Conservation (phyloP, 2,888 invertebrate species). For the Drosophila tanythrix region DNA sequence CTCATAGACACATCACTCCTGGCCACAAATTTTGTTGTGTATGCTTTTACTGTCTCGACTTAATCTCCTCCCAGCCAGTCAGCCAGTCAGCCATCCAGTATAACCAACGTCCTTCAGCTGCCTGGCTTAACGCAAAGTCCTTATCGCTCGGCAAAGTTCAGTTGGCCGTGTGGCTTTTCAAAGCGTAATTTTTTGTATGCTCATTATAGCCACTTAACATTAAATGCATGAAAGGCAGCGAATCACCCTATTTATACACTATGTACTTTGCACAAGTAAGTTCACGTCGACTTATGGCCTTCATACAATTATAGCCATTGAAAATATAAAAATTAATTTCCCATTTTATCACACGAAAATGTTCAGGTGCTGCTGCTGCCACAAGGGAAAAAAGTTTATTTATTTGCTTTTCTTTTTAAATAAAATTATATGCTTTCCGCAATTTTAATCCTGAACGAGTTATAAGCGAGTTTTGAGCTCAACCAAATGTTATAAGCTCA, state of each 20-base stretch:
- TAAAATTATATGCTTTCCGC: not conserved
- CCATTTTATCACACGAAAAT: constrained; percentile 61
- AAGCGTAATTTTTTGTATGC: constrained; percentile 73
- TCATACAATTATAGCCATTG: constrained; percentile 29
- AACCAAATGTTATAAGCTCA: not conserved
- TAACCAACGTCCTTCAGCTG: not conserved
- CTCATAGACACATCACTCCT: constrained; percentile 5
- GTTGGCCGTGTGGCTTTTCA: constrained; percentile 39
- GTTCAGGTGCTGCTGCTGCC: constrained; percentile 29
- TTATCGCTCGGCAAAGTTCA: constrained; percentile 38
- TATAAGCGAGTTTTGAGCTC: not conserved
- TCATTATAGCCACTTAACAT: constrained; percentile 74
- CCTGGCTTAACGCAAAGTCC: constrained; percentile 14
- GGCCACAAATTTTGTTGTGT: constrained; percentile 13
- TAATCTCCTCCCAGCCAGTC: constrained; percentile 1
- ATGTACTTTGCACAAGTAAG: constrained; percentile 3
- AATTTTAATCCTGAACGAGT: not conserved
- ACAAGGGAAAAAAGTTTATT: not conserved
- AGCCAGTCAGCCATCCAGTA: not conserved
- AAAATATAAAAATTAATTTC: constrained; percentile 63
- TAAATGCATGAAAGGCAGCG: constrained; percentile 64
- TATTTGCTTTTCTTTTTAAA: not conserved
- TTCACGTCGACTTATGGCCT: constrained; percentile 14
- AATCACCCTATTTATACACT: constrained; percentile 34
- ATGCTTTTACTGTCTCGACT: constrained; percentile 46